phyloP scores from a whole-genome alignment of 1,140 invertebrate species.

The Bombyx mori region ASM3026992v2 NC_085113.1:6290001-6290500 shows the following conservation, averaged over 20 bases:
- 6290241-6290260: not conserved
- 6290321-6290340: not conserved
- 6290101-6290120: not conserved
- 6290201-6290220: too few species aligned
- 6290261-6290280: not conserved
- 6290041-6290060: too few species aligned
- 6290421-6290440: too few species aligned
- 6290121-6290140: slow-evolving; percentile 10
- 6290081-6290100: too few species aligned
- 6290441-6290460: slow-evolving; percentile 15
- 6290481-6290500: slow-evolving; percentile 28
- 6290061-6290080: too few species aligned
- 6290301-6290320: slow-evolving; percentile 19
- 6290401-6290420: slow-evolving; percentile 4
- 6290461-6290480: slow-evolving; percentile 36
- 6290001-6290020: too few species aligned
- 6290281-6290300: not conserved
- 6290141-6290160: not conserved
- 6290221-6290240: not conserved
- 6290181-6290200: too few species aligned
- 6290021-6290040: too few species aligned
- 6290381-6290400: slow-evolving; percentile 20
- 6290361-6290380: slow-evolving; percentile 18
- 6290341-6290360: not conserved
- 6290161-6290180: too few species aligned